Conservation (phyloP, 2,797 vertebrate species). For the Triplophysa yarkandensis region DNA sequence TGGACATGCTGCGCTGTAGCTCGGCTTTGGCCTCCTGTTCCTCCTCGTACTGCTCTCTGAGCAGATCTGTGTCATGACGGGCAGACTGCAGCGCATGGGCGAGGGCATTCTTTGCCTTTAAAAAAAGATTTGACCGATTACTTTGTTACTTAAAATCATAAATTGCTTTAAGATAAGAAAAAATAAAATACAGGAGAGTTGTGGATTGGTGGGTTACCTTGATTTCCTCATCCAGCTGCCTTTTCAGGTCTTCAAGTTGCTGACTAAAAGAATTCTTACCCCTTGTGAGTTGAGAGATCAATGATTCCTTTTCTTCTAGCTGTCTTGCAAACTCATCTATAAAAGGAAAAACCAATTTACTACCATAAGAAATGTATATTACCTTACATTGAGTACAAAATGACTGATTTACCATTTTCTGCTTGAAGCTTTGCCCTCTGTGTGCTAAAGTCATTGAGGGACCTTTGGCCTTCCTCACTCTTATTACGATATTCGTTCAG, state of each 20-base stretch:
- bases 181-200: neutral
- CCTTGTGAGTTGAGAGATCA: slow-evolving; percentile 83
- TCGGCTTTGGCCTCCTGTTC: slow-evolving; percentile 84
- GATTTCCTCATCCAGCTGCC: slow-evolving; percentile 84
- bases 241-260: slow-evolving; percentile 83
- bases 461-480: slow-evolving; percentile 82
- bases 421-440: slow-evolving; percentile 85
- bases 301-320: slow-evolving; percentile 83
- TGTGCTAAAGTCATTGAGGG: slow-evolving; percentile 79
- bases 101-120: slow-evolving; percentile 82
- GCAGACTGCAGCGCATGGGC: slow-evolving; percentile 83
- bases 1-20: slow-evolving; percentile 81
- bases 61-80: slow-evolving; percentile 72
- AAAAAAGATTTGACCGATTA: neutral
- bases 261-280: slow-evolving; percentile 83
- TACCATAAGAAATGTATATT: too few relatives aligned
- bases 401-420: slow-evolving; percentile 75
- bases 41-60: slow-evolving; percentile 86
- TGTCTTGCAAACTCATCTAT: slow-evolving; percentile 75
- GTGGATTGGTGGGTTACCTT: neutral
- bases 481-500: slow-evolving; percentile 78
- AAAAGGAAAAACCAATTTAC: neutral
- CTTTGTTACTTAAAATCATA: neutral
- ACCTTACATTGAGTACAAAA: neutral
- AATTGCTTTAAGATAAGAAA: slow-evolving; percentile 59